Percentiles rank a stretch among this genome's conserved stretches.
These are phyloP conservation scores for Mus spretus DNA, from an alignment of 2,797 vertebrate species.

Conservation along the genomic window DNA sequence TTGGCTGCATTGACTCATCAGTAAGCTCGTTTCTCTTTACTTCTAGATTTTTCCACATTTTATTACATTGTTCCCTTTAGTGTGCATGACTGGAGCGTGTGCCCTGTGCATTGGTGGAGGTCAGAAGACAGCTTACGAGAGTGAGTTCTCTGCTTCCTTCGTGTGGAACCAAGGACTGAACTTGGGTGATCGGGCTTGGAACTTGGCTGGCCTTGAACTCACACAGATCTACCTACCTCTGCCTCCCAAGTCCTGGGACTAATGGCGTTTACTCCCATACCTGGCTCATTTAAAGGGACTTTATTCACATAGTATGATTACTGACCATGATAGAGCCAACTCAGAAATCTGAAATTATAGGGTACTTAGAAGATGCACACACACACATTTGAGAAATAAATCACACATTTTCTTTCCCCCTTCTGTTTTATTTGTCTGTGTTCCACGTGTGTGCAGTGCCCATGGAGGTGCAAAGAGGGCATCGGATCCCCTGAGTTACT, in stretches of 20 bases:
- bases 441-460: neutral
- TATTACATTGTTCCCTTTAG: neutral
- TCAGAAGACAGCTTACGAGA: neutral
- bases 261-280: neutral
- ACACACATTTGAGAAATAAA: neutral
- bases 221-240: neutral
- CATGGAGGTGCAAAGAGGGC: neutral
- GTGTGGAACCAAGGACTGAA: neutral
- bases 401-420: too few relatives aligned
- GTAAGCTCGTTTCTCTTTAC: neutral
- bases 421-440: neutral
- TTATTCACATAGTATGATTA: neutral
- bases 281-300: neutral
- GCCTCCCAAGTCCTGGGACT: neutral
- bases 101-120: neutral
- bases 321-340: neutral
- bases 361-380: neutral
- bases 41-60: neutral
- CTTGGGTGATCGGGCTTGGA: accelerated
- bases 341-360: neutral
- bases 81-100: too few relatives aligned
- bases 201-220: neutral
- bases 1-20: neutral
- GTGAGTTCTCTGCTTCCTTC: neutral
- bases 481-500: neutral